Evolutionary conservation across 2,113 vertebrate species (phyloP).

Genomic region (Malurus melanocephalus): DNA sequence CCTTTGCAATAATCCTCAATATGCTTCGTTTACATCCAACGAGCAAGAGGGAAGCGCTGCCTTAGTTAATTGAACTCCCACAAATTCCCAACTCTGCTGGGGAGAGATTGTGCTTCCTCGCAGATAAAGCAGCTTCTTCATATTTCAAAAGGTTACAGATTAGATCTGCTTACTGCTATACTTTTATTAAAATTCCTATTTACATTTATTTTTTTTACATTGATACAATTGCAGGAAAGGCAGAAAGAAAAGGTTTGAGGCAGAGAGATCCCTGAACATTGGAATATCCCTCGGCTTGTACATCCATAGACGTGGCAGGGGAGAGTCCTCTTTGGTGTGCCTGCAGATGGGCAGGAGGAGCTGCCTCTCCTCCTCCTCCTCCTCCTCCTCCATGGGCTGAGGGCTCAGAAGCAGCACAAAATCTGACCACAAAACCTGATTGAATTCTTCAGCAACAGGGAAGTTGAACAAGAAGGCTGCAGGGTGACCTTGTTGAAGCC

Average conservation of each 20-base stretch:
- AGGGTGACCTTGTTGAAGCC: not conserved
- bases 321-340: not conserved
- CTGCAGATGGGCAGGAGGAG: not conserved
- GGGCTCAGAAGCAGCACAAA: not conserved
- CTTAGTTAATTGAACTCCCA: slow-evolving; percentile 46
- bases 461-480: not conserved
- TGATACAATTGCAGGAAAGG: slow-evolving; percentile 14
- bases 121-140: slow-evolving; percentile 44
- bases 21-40: not conserved
- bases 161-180: slow-evolving; percentile 34
- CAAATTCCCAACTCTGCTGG: slow-evolving; percentile 46
- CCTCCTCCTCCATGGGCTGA: not conserved
- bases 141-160: slow-evolving; percentile 60
- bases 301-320: not conserved
- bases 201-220: not conserved
- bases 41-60: slow-evolving; percentile 32
- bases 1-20: slow-evolving; percentile 27
- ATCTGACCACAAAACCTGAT: not conserved
- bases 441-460: not conserved
- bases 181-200: slow-evolving; percentile 58
- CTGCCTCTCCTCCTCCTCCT: not conserved
- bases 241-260: not conserved
- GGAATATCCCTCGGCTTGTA: not conserved
- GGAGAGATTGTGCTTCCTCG: slow-evolving; percentile 17
- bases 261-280: not conserved